Percentiles rank a stretch among this genome's conserved stretches.
phyloP scores from a whole-genome alignment of 2,888 invertebrate genomes.

The Sarcophaga carnaria region DNA sequence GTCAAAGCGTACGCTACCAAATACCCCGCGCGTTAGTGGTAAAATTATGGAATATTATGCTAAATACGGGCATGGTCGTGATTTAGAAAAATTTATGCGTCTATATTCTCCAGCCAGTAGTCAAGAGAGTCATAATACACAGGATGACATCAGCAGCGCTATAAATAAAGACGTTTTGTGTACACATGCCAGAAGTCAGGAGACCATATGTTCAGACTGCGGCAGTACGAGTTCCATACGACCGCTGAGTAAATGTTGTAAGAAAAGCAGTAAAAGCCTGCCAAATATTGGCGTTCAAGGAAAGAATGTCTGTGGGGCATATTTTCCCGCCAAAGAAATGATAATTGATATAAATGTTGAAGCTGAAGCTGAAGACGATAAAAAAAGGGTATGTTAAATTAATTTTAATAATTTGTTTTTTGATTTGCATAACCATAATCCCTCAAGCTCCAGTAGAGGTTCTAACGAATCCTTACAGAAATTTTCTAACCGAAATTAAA shows the following conservation, averaged over 20 bases:
- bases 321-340: constrained; percentile 18
- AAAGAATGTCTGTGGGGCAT: background rate
- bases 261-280: constrained; percentile 58
- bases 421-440: no score
- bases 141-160: background rate
- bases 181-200: constrained; percentile 30
- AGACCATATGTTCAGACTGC: constrained; percentile 45
- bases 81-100: constrained; percentile 87
- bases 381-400: constrained; percentile 28
- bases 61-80: constrained; percentile 86
- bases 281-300: constrained; percentile 59
- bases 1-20: constrained; percentile 56
- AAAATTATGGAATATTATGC: constrained; percentile 86
- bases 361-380: constrained; percentile 28
- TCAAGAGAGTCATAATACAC: constrained; percentile 39
- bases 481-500: no score
- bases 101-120: constrained; percentile 70
- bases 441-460: no score
- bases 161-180: background rate
- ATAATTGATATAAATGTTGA: constrained; percentile 60
- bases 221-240: constrained; percentile 32
- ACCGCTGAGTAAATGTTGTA: constrained; percentile 13
- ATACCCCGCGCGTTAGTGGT: constrained; percentile 71
- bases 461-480: no score
- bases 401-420: no score